These are phyloP conservation scores for Chlorodrepanis virens DNA, from an alignment of 2,113 vertebrate species.

Conservation along the genomic window DNA sequence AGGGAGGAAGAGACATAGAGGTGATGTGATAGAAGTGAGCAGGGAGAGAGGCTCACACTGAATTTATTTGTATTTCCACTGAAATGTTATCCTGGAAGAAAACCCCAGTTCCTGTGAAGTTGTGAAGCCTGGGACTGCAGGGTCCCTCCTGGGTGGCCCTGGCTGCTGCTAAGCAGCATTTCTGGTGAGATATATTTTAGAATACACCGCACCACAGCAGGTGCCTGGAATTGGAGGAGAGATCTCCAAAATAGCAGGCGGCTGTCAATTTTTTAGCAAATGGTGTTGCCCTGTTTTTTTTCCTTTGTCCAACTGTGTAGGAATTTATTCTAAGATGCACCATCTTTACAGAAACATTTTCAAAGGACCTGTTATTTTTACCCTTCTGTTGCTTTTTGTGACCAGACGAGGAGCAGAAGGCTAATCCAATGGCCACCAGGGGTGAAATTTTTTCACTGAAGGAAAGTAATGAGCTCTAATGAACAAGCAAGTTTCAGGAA, in stretches of 20 bases:
- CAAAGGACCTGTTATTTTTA: constrained; percentile 25
- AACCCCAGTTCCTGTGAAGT: background rate
- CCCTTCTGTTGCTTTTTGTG: constrained; percentile 29
- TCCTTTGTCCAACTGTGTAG: constrained; percentile 1
- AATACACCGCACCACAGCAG: background rate
- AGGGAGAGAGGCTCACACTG: background rate
- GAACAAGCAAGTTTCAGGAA: background rate
- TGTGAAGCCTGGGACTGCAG: background rate
- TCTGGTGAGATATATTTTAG: background rate
- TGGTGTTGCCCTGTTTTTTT: background rate
- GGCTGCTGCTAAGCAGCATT: background rate
- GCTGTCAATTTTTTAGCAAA: constrained; percentile 38
- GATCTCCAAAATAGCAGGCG: constrained; percentile 31
- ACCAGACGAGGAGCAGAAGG: background rate
- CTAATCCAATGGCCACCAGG: background rate
- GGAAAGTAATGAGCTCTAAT: background rate
- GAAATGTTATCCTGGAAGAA: background rate
- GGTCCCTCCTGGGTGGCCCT: background rate
- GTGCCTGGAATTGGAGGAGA: background rate
- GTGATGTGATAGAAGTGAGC: background rate
- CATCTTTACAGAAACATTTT: constrained; percentile 6
- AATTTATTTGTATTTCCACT: background rate
- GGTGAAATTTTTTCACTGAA: background rate
- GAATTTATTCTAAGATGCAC: constrained; percentile 45
- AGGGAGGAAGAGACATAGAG: background rate